Percentiles rank a stretch among this genome's conserved stretches.
Evolutionary conservation across 2,797 vertebrate species (phyloP).

Genomic region (Phoeniculus purpureus): DNA sequence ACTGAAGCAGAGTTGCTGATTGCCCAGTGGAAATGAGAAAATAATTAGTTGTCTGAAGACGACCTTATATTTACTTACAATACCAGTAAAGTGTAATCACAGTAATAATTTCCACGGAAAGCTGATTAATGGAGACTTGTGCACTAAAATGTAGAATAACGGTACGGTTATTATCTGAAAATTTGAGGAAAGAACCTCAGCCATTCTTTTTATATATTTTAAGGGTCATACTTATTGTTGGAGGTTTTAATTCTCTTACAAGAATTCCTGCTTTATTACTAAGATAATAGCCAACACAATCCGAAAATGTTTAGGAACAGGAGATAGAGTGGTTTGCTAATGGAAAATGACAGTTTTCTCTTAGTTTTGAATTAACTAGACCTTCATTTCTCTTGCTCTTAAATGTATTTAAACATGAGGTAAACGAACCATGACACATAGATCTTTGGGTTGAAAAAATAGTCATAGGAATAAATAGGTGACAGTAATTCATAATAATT

Average conservation of each 20-base stretch:
- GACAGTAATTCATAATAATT: neutral
- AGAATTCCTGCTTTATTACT: neutral
- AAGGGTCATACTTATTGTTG: neutral
- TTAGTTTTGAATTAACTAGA: neutral
- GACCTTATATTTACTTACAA: neutral
- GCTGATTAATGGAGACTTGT: neutral
- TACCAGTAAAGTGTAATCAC: neutral
- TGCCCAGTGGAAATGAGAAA: slow-evolving; percentile 1
- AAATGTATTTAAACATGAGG: neutral
- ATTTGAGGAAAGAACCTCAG: neutral
- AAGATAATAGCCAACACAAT: neutral
- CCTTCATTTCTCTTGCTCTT: neutral
- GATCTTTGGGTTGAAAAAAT: neutral
- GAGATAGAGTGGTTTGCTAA: neutral
- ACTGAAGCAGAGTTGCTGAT: neutral
- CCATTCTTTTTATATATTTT: neutral
- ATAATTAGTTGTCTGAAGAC: neutral
- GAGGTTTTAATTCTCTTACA: neutral
- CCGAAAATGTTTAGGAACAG: neutral
- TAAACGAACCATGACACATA: neutral
- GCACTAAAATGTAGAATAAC: neutral
- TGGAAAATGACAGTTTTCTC: neutral
- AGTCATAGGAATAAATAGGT: neutral
- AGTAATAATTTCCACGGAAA: neutral
- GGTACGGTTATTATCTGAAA: neutral